phyloP scores from a whole-genome alignment of 2,797 vertebrate genomes.

The Rhynchonycteris naso region DNA sequence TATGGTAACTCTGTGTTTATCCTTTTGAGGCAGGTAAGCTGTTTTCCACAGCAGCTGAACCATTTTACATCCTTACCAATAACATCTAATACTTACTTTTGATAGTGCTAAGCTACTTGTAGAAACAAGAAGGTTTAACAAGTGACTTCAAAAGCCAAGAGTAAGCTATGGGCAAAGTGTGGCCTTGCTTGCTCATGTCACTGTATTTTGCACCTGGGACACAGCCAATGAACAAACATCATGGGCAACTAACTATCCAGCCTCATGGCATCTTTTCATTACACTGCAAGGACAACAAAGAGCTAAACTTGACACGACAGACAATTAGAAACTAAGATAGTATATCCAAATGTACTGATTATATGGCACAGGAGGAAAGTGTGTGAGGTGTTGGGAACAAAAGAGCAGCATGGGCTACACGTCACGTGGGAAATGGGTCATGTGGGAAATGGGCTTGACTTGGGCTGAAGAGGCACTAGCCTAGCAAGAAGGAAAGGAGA shows the following conservation, averaged over 20 bases:
- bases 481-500: neutral
- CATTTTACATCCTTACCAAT: neutral
- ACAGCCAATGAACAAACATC: neutral
- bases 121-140: neutral
- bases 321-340: neutral
- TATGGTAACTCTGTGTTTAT: neutral
- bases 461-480: no score
- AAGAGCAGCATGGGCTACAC: rapidly evolving
- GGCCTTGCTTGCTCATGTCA: neutral
- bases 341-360: neutral
- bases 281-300: neutral
- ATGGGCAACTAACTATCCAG: neutral
- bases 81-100: neutral
- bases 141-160: neutral
- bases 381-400: rapidly evolving
- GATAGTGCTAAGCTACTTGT: neutral
- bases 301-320: neutral
- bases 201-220: neutral
- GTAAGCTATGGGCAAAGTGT: neutral
- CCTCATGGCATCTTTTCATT: neutral
- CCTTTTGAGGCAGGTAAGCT: neutral
- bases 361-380: neutral
- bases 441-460: neutral
- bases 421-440: rapidly evolving
- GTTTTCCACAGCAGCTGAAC: neutral